A percentile compares a stretch with the other conserved stretches of the same genome.
Conservation (phyloP, 2,888 invertebrate genomes). For the Epistrophe grossulariae region DNA sequence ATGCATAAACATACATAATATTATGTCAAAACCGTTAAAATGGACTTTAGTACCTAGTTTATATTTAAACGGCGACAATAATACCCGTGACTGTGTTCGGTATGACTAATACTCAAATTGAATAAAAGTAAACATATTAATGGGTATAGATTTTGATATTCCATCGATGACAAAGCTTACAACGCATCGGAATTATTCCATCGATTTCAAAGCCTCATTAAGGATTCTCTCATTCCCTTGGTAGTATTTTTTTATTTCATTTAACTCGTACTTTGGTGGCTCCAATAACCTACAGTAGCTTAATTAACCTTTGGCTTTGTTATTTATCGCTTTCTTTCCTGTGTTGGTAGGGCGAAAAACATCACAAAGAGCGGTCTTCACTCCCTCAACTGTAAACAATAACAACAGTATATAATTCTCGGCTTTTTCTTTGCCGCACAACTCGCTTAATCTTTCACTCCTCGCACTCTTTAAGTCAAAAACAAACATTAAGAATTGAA, state of each 20-base stretch:
- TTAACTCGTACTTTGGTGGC: conserved; percentile 17
- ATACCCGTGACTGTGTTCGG: no score
- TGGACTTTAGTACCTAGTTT: no score
- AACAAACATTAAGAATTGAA: conserved; percentile 27
- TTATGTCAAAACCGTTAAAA: no score
- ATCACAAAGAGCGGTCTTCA: conserved; percentile 53
- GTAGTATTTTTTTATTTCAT: neutral
- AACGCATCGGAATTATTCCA: neutral
- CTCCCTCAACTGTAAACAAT: conserved; percentile 62
- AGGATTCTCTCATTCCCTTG: neutral
- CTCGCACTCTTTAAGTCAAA: conserved; percentile 43
- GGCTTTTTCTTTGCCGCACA: conserved; percentile 52
- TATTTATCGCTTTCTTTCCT: conserved; percentile 40
- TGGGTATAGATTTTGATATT: neutral
- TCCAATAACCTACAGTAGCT: conserved; percentile 61
- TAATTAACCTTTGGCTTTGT: conserved; percentile 60
- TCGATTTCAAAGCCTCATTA: neutral
- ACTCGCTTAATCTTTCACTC: conserved; percentile 56
- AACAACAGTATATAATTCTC: conserved; percentile 32
- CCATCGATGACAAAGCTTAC: conserved; percentile 5
- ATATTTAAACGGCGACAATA: no score
- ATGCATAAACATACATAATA: no score
- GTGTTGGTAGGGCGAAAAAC: neutral
- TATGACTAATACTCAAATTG: no score
- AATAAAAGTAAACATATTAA: neutral